Percentiles rank a stretch among this genome's conserved stretches.
These are phyloP conservation scores for Diploptera punctata DNA, from an alignment of 2,888 invertebrate species.

Conservation along the genomic window DNA sequence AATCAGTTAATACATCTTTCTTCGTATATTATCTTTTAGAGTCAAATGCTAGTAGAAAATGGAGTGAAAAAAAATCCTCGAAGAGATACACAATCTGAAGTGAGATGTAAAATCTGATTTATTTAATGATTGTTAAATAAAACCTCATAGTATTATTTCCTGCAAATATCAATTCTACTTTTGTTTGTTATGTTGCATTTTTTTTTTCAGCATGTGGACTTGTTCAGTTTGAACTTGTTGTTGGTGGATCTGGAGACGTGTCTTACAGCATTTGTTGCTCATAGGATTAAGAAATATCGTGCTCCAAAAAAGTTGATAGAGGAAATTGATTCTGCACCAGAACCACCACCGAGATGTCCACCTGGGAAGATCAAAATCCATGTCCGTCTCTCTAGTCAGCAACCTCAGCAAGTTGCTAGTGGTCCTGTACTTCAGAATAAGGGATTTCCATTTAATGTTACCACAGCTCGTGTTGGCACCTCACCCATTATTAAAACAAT, in stretches of 20 bases:
- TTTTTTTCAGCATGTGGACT: conserved; percentile 70
- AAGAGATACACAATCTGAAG: too few relatives aligned
- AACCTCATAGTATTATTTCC: too few relatives aligned
- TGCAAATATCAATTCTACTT: too few relatives aligned
- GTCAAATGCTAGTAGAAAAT: too few relatives aligned
- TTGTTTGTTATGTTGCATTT: too few relatives aligned
- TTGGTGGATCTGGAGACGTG: conserved; percentile 70
- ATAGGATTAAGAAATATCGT: conserved; percentile 77
- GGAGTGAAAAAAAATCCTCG: too few relatives aligned
- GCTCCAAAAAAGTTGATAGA: conserved; percentile 74
- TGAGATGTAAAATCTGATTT: too few relatives aligned
- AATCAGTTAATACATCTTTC: too few relatives aligned
- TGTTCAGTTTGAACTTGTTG: conserved; percentile 68
- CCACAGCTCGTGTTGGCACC: conserved; percentile 53
- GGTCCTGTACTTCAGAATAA: conserved; percentile 11
- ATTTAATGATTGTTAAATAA: too few relatives aligned
- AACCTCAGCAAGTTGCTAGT: conserved; percentile 18
- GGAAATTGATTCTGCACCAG: conserved; percentile 67
- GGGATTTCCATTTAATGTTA: neutral
- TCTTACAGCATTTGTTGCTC: conserved; percentile 83
- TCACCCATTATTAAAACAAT: conserved; percentile 54
- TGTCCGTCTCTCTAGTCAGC: conserved; percentile 50
- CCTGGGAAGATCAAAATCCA: conserved; percentile 69
- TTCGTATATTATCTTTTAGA: too few relatives aligned
- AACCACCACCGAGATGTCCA: conserved; percentile 68